These are phyloP conservation scores for Mesocricetus auratus DNA, from an alignment of 2,113 vertebrate genomes.

Conservation along the genomic window DNA sequence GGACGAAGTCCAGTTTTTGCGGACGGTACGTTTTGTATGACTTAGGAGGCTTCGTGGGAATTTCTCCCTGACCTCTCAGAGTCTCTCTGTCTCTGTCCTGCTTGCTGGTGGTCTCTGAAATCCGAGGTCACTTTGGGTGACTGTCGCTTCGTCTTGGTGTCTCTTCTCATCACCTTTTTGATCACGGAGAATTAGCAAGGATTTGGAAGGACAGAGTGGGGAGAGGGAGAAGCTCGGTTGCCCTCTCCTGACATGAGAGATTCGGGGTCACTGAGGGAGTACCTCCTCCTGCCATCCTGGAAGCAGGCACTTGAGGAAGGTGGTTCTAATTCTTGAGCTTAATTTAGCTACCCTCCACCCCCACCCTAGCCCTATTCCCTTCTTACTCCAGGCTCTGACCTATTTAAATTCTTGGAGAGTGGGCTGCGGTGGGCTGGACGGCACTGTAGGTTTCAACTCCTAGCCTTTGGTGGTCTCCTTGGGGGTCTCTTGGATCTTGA, in stretches of 20 bases:
- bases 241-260: not conserved
- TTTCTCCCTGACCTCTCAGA: not conserved
- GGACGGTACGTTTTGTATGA: slow-evolving; percentile 91
- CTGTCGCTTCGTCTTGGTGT: not conserved
- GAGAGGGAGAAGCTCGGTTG: not conserved
- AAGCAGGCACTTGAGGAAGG: slow-evolving; percentile 68
- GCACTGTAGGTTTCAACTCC: not conserved
- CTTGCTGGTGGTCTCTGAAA: slow-evolving; percentile 25
- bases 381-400: slow-evolving; percentile 70
- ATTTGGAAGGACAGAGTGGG: not conserved
- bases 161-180: not conserved
- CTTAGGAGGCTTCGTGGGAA: not conserved
- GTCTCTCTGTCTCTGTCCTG: not conserved
- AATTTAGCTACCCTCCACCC: slow-evolving; percentile 73
- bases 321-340: slow-evolving; percentile 78
- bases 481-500: not conserved
- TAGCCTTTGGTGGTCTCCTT: not conserved
- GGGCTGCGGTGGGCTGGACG: slow-evolving; percentile 35
- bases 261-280: slow-evolving; percentile 7
- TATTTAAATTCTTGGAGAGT: slow-evolving; percentile 71
- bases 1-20: slow-evolving; percentile 96
- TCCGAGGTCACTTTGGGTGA: not conserved
- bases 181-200: not conserved
- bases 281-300: not conserved
- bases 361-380: slow-evolving; percentile 62